These are phyloP conservation scores for Scortum barcoo DNA, from an alignment of 2,113 vertebrate genomes.

Conservation along the genomic window DNA sequence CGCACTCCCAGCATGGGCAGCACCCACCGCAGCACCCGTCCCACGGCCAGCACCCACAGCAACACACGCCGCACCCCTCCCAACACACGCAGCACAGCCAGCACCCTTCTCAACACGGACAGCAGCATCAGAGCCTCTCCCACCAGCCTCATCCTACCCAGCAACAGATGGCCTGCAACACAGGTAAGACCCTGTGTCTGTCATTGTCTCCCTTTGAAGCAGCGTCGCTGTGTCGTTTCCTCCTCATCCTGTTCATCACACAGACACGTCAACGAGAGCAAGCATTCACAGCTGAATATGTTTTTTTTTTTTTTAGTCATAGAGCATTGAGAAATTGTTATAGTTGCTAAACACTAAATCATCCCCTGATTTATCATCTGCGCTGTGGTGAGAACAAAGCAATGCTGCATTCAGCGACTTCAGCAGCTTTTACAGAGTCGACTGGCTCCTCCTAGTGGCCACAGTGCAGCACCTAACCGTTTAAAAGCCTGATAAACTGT, in stretches of 20 bases:
- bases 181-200: constrained; percentile 84
- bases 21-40: constrained; percentile 78
- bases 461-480: background rate
- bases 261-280: background rate
- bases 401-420: constrained; percentile 45
- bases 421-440: constrained; percentile 43
- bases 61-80: constrained; percentile 80
- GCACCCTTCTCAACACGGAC: constrained; percentile 82
- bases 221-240: background rate
- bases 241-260: constrained; percentile 39
- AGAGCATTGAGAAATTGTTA: constrained; percentile 44
- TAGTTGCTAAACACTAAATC: constrained; percentile 66
- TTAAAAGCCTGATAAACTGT: constrained; percentile 11
- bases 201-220: constrained; percentile 11
- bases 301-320: constrained; percentile 50
- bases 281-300: constrained; percentile 29
- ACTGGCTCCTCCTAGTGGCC: constrained; percentile 81
- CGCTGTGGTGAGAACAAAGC: constrained; percentile 82
- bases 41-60: constrained; percentile 78
- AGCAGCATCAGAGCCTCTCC: constrained; percentile 88
- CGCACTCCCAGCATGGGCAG: constrained; percentile 80
- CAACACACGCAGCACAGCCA: constrained; percentile 83
- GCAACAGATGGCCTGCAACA: constrained; percentile 91
- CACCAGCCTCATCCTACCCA: constrained; percentile 89
- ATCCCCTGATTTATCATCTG: constrained; percentile 66